These are phyloP conservation scores for Leptinotarsa rubiginosa DNA, from an alignment of 2,888 invertebrate species.

Conservation along the genomic window DNA sequence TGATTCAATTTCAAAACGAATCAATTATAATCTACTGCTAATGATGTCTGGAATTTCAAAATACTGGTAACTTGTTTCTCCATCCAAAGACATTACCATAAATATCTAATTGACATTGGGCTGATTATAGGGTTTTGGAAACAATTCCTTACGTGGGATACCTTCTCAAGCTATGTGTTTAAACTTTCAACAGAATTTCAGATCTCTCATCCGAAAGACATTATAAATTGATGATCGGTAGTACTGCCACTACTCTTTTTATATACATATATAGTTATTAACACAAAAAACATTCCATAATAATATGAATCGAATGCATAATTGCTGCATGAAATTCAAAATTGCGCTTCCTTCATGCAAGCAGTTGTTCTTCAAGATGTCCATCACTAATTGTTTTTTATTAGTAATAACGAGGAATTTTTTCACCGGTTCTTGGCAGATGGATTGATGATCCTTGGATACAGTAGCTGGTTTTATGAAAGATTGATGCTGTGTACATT, in stretches of 20 bases:
- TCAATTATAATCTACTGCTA: background rate
- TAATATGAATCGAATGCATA: constrained; percentile 65
- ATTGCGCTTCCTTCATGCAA: constrained; percentile 60
- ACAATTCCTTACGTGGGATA: constrained; percentile 1
- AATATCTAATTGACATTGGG: background rate
- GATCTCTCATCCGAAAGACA: constrained; percentile 26
- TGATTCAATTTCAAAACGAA: background rate
- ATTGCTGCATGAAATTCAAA: constrained; percentile 66
- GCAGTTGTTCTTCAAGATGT: constrained; percentile 52
- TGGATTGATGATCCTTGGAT: constrained; percentile 60
- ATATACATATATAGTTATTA: constrained; percentile 34
- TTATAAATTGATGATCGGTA: constrained; percentile 35
- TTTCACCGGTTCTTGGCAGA: constrained; percentile 52
- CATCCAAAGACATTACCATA: background rate
- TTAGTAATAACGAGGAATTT: constrained; percentile 52
- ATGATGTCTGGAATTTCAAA: background rate
- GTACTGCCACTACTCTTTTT: constrained; percentile 33
- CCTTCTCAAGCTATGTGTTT: constrained; percentile 3
- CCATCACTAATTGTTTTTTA: constrained; percentile 56
- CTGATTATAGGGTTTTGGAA: constrained; percentile 14
- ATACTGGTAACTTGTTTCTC: background rate
- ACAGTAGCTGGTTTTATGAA: constrained; percentile 60
- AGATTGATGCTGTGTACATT: constrained; percentile 54
- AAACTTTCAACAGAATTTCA: constrained; percentile 34
- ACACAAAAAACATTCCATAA: constrained; percentile 48